Evolutionary conservation across 2,113 vertebrate species (phyloP).

Genomic region (Nibea albiflora): DNA sequence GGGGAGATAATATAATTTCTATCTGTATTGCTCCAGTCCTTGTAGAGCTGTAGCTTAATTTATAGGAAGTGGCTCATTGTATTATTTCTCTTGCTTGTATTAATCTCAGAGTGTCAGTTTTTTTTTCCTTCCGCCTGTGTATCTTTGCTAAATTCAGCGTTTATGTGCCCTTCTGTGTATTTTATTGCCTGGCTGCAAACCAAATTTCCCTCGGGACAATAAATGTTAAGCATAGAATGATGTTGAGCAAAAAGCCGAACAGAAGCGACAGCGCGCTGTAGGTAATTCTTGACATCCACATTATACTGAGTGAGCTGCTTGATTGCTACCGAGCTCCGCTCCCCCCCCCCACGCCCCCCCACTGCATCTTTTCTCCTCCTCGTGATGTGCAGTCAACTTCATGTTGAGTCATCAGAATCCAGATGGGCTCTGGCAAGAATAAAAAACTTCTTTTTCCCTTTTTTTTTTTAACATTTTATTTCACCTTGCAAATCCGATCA

Average conservation of each 20-base stretch:
- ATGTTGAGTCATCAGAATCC: conserved; percentile 30
- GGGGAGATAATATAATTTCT: neutral
- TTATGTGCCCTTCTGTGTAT: neutral
- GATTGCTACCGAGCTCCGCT: conserved; percentile 12
- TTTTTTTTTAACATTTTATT: neutral
- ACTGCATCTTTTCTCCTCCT: neutral
- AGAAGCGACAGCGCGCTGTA: neutral
- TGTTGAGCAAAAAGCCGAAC: conserved; percentile 12
- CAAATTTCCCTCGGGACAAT: neutral
- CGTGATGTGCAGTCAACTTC: conserved; percentile 4
- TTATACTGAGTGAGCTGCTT: conserved; percentile 12
- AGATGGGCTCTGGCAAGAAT: conserved; percentile 11
- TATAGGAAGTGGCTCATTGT: neutral
- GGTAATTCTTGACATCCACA: conserved; percentile 12
- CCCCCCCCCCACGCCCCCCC: neutral
- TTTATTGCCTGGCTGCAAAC: conserved; percentile 14
- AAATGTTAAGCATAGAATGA: conserved; percentile 8
- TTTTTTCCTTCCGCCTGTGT: neutral
- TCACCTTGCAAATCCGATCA: neutral
- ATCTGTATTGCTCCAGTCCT: neutral
- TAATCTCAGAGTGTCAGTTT: neutral
- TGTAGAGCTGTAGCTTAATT: neutral
- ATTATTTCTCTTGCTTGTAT: neutral
- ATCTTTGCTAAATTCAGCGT: neutral
- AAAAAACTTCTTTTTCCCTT: neutral